phyloP scores from a whole-genome alignment of 23 tunicate species.

The Trididemnum clinides region DNA sequence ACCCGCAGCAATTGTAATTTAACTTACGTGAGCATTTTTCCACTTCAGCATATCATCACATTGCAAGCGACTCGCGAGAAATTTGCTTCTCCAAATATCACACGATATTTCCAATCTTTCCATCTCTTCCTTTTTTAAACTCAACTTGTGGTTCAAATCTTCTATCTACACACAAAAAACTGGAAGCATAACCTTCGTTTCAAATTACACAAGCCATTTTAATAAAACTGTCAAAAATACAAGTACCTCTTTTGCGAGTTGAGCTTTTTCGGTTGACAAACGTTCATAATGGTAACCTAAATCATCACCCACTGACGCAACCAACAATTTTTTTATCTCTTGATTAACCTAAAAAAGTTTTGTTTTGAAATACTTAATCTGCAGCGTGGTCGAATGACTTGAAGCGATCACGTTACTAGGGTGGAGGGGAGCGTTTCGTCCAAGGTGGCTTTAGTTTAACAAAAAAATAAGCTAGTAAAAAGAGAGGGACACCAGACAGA shows the following conservation, averaged over 20 bases:
- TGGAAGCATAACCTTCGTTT: too few species aligned
- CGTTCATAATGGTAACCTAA: constrained; percentile 84
- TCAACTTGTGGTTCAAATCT: constrained; percentile 32
- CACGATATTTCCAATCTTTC: constrained; percentile 81
- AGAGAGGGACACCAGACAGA: too few species aligned
- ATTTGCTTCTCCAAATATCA: constrained; percentile 93
- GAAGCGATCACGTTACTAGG: neutral
- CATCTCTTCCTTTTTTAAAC: constrained; percentile 54
- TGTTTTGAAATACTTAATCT: neutral
- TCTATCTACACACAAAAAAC: constrained; percentile 27
- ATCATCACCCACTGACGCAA: constrained; percentile 88
- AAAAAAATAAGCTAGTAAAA: too few species aligned
- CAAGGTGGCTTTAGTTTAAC: too few species aligned
- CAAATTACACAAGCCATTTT: too few species aligned
- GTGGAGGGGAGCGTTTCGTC: too few species aligned
- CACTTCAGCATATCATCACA: constrained; percentile 48
- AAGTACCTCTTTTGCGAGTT: constrained; percentile 68
- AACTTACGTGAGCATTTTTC: constrained; percentile 30
- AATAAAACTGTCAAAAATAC: too few species aligned
- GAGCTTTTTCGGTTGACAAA: constrained; percentile 83
- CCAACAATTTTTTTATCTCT: constrained; percentile 74
- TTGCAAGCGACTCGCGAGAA: constrained; percentile 83
- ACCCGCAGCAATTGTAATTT: too few species aligned
- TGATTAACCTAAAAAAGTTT: constrained; percentile 71
- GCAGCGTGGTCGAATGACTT: neutral